These are phyloP conservation scores for Encarsia formosa DNA, from an alignment of 2,888 invertebrate species.

Conservation along the genomic window DNA sequence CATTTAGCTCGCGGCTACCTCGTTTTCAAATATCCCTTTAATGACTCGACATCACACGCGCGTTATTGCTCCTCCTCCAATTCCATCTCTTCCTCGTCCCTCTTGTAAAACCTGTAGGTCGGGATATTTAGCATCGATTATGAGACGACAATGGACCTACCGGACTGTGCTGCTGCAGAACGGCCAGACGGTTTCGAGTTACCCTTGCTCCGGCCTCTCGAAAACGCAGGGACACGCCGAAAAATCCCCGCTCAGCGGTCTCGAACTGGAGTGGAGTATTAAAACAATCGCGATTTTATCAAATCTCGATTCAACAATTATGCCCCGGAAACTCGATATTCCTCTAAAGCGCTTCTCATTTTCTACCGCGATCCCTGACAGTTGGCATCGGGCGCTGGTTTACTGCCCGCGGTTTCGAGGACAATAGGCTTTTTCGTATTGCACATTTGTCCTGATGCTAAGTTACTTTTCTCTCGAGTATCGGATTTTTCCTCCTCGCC, in stretches of 20 bases:
- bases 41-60: constrained; percentile 3
- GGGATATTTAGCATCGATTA: constrained; percentile 45
- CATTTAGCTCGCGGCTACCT: no score
- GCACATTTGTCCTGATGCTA: no score
- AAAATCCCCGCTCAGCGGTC: constrained; percentile 21
- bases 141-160: constrained; percentile 45
- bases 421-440: no score
- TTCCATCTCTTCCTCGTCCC: background rate
- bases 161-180: constrained; percentile 35
- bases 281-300: constrained; percentile 15
- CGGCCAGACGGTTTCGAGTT: constrained; percentile 34
- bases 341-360: no score
- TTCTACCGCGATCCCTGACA: no score
- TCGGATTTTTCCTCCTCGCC: no score
- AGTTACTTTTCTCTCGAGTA: no score
- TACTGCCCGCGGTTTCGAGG: no score
- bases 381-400: no score
- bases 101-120: no score
- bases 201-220: constrained; percentile 29
- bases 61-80: background rate
- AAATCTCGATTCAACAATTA: constrained; percentile 21
- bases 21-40: no score
- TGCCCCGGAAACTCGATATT: no score
- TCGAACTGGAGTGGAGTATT: background rate
- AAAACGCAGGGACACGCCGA: constrained; percentile 28